A percentile compares a stretch with the other conserved stretches of the same genome.
Evolutionary conservation across 2,797 vertebrate species (phyloP).

Genomic region (Threskiornis aethiopicus): DNA sequence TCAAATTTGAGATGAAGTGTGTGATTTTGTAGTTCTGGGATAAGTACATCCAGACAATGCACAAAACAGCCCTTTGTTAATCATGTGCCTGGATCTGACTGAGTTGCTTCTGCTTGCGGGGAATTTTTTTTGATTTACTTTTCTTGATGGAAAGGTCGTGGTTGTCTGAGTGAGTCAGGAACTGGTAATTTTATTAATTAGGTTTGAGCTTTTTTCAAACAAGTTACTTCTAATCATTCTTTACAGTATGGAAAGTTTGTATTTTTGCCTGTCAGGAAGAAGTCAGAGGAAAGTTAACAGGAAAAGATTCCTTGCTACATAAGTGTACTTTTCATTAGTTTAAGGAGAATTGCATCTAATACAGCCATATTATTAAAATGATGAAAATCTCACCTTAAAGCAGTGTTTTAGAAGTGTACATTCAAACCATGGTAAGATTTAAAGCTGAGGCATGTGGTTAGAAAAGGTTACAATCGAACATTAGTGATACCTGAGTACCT

Average conservation of each 20-base stretch:
- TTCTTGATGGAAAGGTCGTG: background rate
- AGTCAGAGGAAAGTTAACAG: background rate
- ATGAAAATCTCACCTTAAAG: background rate
- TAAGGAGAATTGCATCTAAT: background rate
- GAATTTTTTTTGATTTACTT: background rate
- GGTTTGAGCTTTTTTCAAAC: background rate
- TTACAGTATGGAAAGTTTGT: background rate
- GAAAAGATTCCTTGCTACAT: background rate
- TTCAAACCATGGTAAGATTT: fast-evolving
- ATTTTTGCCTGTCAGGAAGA: background rate
- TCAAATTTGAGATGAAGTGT: background rate
- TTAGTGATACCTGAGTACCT: background rate
- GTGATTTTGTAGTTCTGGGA: background rate
- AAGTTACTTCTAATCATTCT: background rate
- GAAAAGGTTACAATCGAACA: fast-evolving
- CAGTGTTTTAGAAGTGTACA: background rate
- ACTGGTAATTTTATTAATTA: background rate
- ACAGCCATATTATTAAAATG: background rate
- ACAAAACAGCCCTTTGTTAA: background rate
- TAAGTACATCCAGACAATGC: background rate
- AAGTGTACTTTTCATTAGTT: background rate
- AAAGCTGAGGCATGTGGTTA: background rate
- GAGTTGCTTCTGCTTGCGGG: background rate
- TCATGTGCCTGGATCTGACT: fast-evolving
- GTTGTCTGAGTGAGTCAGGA: background rate